These are phyloP conservation scores for Vireo altiloquus DNA, from an alignment of 2,113 vertebrate species.

Conservation along the genomic window DNA sequence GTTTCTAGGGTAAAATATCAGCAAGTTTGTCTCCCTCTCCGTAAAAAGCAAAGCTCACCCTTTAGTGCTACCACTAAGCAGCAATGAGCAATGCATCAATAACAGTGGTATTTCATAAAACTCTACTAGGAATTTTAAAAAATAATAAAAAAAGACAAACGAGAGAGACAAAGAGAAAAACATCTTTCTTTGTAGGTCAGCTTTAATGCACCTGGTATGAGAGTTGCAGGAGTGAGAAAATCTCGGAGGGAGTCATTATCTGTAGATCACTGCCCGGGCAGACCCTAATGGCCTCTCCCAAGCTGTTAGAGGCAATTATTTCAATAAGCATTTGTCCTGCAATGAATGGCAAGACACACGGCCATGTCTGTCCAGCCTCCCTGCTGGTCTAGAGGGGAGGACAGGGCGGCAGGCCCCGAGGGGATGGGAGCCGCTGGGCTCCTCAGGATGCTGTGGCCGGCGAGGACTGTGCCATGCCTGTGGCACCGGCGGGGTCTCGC, in stretches of 20 bases:
- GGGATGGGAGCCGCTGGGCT: background rate
- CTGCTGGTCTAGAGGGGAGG: fast-evolving
- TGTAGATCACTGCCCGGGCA: constrained; percentile 50
- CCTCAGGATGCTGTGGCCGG: fast-evolving
- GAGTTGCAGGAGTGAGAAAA: background rate
- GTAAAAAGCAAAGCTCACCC: background rate
- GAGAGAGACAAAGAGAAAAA: background rate
- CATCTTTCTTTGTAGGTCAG: background rate
- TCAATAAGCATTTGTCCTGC: constrained; percentile 61
- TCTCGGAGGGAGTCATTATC: constrained; percentile 55
- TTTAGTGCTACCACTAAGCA: background rate
- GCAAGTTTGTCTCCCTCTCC: background rate
- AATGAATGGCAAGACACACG: constrained; percentile 17
- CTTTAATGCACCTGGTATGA: background rate
- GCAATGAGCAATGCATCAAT: background rate
- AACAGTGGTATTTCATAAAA: background rate
- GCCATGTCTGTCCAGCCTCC: background rate
- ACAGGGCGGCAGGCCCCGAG: fast-evolving
- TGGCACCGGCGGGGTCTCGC: fast-evolving
- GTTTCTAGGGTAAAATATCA: background rate
- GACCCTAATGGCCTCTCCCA: constrained; percentile 58
- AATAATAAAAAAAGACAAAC: background rate
- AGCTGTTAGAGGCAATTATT: constrained; percentile 67
- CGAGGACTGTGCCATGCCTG: fast-evolving
- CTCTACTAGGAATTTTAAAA: background rate